These are phyloP conservation scores for Tylochromis polylepis DNA, from an alignment of 2,113 vertebrate genomes.

Conservation along the genomic window DNA sequence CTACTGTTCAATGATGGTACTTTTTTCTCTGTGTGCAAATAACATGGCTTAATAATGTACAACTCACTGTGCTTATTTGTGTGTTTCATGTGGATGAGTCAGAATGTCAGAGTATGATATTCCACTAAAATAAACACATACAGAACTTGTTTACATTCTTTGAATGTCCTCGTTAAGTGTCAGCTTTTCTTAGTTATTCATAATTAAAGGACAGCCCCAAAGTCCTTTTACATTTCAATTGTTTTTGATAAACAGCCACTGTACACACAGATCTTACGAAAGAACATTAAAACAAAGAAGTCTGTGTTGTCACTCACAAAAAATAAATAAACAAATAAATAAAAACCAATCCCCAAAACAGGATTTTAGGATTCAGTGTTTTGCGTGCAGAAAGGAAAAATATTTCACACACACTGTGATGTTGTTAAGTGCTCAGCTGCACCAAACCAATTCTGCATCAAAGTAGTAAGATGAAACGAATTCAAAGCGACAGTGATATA, in stretches of 20 bases:
- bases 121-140: background rate
- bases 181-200: background rate
- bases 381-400: constrained; percentile 11
- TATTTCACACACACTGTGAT: constrained; percentile 44
- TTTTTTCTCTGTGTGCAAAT: background rate
- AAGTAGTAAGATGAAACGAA: constrained; percentile 62
- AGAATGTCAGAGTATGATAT: background rate
- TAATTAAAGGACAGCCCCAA: background rate
- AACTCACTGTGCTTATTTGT: background rate
- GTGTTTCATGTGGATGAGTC: background rate
- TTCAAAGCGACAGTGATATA: constrained; percentile 47
- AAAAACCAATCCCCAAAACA: background rate
- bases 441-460: constrained; percentile 67
- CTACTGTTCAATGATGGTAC: background rate
- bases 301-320: background rate
- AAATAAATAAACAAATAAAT: background rate
- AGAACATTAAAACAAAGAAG: constrained; percentile 1
- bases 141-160: background rate
- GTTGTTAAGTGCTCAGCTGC: constrained; percentile 53
- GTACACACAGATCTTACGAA: background rate
- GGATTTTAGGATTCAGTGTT: background rate
- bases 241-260: background rate
- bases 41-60: background rate
- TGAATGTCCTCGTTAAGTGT: background rate
- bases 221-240: background rate